Conservation (phyloP, 2,888 invertebrate species). For the Gymnoscelis rufifasciata region DNA sequence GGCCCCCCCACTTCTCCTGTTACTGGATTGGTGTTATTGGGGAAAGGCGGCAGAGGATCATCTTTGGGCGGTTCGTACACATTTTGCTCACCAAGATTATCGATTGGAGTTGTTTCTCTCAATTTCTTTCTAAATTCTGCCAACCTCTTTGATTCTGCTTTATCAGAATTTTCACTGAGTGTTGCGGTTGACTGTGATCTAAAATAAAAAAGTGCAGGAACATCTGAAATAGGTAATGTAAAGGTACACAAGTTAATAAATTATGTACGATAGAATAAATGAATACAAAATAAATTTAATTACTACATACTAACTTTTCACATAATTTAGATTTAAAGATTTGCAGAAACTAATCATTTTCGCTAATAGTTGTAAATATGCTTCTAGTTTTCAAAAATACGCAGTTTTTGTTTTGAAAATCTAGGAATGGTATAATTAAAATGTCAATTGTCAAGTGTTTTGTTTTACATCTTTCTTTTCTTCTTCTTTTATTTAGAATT, state of each 20-base stretch:
- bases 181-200: slow-evolving; percentile 36
- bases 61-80: slow-evolving; percentile 85
- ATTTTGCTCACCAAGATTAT: slow-evolving; percentile 87
- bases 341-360: not conserved
- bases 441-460: too few relatives aligned
- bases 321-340: not conserved
- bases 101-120: slow-evolving; percentile 82
- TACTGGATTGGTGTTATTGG: slow-evolving; percentile 91
- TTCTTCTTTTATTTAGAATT: too few relatives aligned
- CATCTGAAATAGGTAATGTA: slow-evolving; percentile 8
- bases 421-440: too few relatives aligned
- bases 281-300: not conserved
- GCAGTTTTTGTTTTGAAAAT: too few relatives aligned
- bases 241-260: not conserved
- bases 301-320: not conserved
- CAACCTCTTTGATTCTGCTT: slow-evolving; percentile 64
- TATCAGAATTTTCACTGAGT: slow-evolving; percentile 34
- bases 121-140: slow-evolving; percentile 87
- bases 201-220: slow-evolving; percentile 2
- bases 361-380: not conserved
- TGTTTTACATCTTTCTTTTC: too few relatives aligned
- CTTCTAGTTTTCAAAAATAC: not conserved
- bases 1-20: slow-evolving; percentile 98
- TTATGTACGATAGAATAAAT: not conserved
- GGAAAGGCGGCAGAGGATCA: slow-evolving; percentile 90